Evolutionary conservation across 2,113 vertebrate species (phyloP).

Genomic region (Plestiodon gilberti): DNA sequence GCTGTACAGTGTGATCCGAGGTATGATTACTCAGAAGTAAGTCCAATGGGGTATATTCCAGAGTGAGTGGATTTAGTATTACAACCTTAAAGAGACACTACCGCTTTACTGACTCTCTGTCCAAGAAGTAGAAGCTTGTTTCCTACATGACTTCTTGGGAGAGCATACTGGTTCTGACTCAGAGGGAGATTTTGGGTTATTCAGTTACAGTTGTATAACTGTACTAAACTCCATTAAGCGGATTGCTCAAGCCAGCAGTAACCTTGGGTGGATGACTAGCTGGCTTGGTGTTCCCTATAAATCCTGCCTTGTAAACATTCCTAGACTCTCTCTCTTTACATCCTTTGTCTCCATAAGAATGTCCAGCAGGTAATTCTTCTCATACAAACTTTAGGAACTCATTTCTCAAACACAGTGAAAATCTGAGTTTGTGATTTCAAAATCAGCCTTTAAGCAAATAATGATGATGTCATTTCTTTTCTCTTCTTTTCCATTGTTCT

Average conservation of each 20-base stretch:
- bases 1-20: neutral
- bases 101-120: slow-evolving; percentile 16
- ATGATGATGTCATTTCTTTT: neutral
- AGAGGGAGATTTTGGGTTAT: slow-evolving; percentile 40
- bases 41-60: neutral
- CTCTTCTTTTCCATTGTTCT: slow-evolving; percentile 1
- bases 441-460: neutral
- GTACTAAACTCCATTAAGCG: slow-evolving; percentile 39
- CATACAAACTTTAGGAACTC: neutral
- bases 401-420: neutral
- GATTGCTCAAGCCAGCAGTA: slow-evolving; percentile 50
- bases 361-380: slow-evolving; percentile 6
- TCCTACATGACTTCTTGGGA: slow-evolving; percentile 38
- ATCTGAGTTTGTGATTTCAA: slow-evolving; percentile 20
- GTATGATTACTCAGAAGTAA: neutral
- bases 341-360: neutral
- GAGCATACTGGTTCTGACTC: slow-evolving; percentile 37
- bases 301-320: slow-evolving; percentile 36
- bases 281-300: slow-evolving; percentile 33
- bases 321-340: neutral
- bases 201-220: slow-evolving; percentile 55
- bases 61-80: neutral
- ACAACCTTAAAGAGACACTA: neutral
- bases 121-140: slow-evolving; percentile 34
- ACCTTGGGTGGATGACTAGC: slow-evolving; percentile 39